phyloP scores from a whole-genome alignment of 2,113 vertebrate species.

The Nothobranchius furzeri region DNA sequence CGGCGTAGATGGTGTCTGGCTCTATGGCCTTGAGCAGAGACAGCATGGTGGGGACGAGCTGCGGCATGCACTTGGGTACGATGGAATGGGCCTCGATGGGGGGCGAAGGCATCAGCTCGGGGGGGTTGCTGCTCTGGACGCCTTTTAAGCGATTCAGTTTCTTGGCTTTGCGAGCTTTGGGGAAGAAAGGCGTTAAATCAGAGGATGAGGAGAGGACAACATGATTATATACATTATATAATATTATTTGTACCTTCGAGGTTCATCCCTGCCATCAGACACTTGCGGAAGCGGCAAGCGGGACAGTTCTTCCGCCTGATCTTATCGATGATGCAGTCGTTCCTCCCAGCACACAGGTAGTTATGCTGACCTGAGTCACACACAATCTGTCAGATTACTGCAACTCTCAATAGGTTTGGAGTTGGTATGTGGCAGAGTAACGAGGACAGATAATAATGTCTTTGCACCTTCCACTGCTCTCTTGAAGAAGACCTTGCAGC shows the following conservation, averaged over 20 bases:
- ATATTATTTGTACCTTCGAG: constrained; percentile 84
- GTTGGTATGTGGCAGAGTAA: neutral
- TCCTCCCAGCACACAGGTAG: constrained; percentile 97
- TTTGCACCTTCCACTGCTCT: constrained; percentile 82
- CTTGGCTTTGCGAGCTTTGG: constrained; percentile 92
- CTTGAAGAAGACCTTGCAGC: constrained; percentile 87
- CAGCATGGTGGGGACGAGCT: constrained; percentile 90
- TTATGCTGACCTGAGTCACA: constrained; percentile 91
- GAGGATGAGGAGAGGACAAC: neutral
- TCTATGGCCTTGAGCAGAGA: constrained; percentile 97
- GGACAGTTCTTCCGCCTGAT: constrained; percentile 98
- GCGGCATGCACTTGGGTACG: constrained; percentile 89
- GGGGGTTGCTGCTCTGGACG: constrained; percentile 70
- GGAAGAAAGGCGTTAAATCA: neutral
- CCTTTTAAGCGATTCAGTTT: constrained; percentile 89
- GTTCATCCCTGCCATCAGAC: constrained; percentile 98
- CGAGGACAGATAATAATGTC: neutral
- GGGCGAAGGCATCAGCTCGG: constrained; percentile 54
- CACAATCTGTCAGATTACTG: constrained; percentile 27
- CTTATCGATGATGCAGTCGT: constrained; percentile 99
- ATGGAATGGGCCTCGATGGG: constrained; percentile 72
- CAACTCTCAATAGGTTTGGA: neutral
- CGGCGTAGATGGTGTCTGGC: constrained; percentile 91
- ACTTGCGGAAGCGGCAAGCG: constrained; percentile 96
- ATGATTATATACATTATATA: too few relatives aligned